A percentile compares a stretch with the other conserved stretches of the same genome.
Evolutionary conservation across 1,140 invertebrate species (phyloP).

Genomic region (Oryzaephilus surinamensis): DNA sequence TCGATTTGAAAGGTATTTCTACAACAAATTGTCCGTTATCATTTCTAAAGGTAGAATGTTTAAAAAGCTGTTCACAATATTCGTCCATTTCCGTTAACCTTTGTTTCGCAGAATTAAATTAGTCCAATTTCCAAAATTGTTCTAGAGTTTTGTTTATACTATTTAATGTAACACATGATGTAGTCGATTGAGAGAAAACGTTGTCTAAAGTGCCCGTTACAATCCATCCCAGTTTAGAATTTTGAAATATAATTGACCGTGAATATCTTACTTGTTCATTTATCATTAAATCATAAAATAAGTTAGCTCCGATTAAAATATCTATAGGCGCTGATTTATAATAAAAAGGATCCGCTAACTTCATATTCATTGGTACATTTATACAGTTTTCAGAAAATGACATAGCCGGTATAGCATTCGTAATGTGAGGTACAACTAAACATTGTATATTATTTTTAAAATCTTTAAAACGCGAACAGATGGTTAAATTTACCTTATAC

Average conservation of each 20-base stretch:
- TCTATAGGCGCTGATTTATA: not conserved
- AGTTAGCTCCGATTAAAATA: not conserved
- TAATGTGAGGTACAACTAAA: not conserved
- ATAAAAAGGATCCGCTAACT: not conserved
- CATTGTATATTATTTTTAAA: too few relatives aligned
- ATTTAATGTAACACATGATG: not conserved
- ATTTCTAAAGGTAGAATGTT: too few relatives aligned
- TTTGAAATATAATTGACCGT: not conserved
- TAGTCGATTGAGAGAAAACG: not conserved
- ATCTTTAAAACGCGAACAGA: too few relatives aligned
- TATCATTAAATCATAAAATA: not conserved
- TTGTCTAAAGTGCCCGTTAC: not conserved
- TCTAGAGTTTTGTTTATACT: not conserved
- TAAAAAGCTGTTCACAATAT: not conserved
- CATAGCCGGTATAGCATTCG: not conserved
- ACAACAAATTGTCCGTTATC: too few relatives aligned
- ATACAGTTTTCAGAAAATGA: not conserved
- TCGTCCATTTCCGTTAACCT: not conserved
- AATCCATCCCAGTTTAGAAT: not conserved
- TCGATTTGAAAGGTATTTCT: too few relatives aligned
- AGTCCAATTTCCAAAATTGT: not conserved
- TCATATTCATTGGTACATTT: not conserved
- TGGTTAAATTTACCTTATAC: too few relatives aligned
- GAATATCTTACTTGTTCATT: not conserved
- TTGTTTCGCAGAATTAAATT: not conserved